These are phyloP conservation scores for Pangasius djambal DNA, from an alignment of 2,797 vertebrate species.

Conservation along the genomic window DNA sequence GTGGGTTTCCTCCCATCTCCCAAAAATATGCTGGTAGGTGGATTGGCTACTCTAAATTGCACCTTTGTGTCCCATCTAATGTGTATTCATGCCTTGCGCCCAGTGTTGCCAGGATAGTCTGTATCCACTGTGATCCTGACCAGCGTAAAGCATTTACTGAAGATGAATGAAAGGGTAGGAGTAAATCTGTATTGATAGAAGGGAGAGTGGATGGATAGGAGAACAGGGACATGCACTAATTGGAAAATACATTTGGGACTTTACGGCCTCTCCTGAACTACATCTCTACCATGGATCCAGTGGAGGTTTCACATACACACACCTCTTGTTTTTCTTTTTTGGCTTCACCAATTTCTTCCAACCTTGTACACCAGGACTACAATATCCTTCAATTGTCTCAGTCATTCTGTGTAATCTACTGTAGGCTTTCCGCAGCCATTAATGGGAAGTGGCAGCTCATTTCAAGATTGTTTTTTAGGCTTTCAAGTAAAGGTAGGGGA, in stretches of 20 bases:
- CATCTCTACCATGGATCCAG: background rate
- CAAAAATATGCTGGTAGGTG: background rate
- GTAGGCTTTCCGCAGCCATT: slow-evolving; percentile 51
- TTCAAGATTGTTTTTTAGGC: slow-evolving; percentile 66
- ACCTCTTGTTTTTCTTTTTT: slow-evolving; percentile 8
- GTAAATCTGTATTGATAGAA: background rate
- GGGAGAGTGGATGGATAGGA: background rate
- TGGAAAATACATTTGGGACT: background rate
- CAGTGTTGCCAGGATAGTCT: background rate
- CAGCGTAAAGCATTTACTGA: background rate
- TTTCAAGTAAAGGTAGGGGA: background rate
- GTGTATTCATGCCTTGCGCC: background rate
- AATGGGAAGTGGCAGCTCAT: slow-evolving; percentile 72
- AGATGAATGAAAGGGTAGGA: background rate
- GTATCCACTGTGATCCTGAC: background rate
- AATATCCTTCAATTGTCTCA: slow-evolving; percentile 41
- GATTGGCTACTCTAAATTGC: background rate
- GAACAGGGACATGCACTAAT: background rate
- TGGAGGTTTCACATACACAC: background rate
- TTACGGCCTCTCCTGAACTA: background rate
- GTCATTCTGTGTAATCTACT: slow-evolving; percentile 57
- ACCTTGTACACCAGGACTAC: background rate
- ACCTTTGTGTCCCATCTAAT: background rate
- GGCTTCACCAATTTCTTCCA: slow-evolving; percentile 25
- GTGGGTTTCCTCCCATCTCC: background rate